Base-by-base conservation (phyloP, 2,113 vertebrate genomes). In the Laticauda colubrina region DNA sequence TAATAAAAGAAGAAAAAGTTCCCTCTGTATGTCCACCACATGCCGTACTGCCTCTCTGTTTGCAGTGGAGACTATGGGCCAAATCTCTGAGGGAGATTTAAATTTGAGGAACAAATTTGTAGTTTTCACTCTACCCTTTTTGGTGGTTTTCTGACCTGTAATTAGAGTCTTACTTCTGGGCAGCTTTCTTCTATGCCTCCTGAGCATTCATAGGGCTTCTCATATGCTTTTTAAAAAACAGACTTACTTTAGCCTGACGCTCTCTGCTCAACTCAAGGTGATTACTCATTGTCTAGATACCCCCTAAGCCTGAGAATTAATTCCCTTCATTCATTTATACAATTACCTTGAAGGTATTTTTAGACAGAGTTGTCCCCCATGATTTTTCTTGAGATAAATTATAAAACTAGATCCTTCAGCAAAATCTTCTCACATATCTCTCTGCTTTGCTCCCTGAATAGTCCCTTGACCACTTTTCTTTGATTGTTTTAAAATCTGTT, bases 341-440 rank as follows among this genome's bases (percentile, higher is more conserved):
- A 93, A 91, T 96, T 96, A 96, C 95, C 94, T 96, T 94, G 95
- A 96, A 96, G 94, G 93, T 96, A 95, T 96, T 97, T 96, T 96
- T 95, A 97, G 96, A 96, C 64, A 75, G 94, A 93, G 88, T 23
- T 20, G 24, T 94, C 92, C 94, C 94, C 85, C 88, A 94, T 94
- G 95, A 96, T 92, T 95, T 91, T 95, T 94, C 39, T 57, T 34
- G 64, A 90, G 95, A 86, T 95, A 93, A 95, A 94, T 96, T 95
- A 94, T 91, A 92, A 94, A 96, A 89, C 4, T 1, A 91, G 57
- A 93, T 96, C 87, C 93, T 95, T 93, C 91, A 93, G 93, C 92
- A 91, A 51, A 51, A 90, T 95, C 94, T 87, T 64, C 91, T 56
- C 54, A 91, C 95, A 90, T 61, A 93, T 59, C 45, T 15, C 8